A percentile compares a stretch with the other conserved stretches of the same genome.
Conservation (phyloP, 2,888 invertebrate genomes). For the Aphrophora alni region DNA sequence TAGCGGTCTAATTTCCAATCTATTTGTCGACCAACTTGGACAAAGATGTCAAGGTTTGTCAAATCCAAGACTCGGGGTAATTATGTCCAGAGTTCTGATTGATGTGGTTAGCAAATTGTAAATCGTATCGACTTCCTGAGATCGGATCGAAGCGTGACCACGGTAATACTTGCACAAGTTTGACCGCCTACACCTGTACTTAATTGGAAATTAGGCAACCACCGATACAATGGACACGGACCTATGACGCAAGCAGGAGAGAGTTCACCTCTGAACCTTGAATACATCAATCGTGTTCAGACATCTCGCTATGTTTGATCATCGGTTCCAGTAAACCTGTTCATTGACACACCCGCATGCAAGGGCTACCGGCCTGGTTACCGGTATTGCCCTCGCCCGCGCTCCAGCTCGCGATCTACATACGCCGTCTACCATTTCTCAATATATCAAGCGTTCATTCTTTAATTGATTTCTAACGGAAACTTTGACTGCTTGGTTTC, state of each 20-base stretch:
- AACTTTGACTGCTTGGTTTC: neutral
- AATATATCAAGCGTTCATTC: neutral
- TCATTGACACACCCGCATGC: neutral
- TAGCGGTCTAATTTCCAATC: neutral
- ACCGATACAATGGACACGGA: neutral
- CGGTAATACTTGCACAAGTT: neutral
- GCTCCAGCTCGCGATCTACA: neutral
- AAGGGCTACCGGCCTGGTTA: neutral
- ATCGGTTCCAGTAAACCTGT: neutral
- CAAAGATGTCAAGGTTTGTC: constrained; percentile 4
- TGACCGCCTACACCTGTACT: constrained; percentile 2
- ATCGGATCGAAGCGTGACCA: neutral
- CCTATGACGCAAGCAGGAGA: neutral
- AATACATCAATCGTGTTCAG: constrained; percentile 2
- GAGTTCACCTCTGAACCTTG: neutral
- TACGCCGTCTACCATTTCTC: neutral
- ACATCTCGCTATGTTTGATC: constrained; percentile 9
- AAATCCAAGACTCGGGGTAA: neutral
- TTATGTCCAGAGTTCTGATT: neutral
- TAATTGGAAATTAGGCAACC: constrained; percentile 9
- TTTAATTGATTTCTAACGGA: neutral
- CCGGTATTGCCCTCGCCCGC: neutral
- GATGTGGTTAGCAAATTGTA: neutral
- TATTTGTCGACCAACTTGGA: neutral
- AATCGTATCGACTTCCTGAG: neutral